A percentile compares a stretch with the other conserved stretches of the same genome.
Conservation (phyloP, 92 coral and sea anemone genomes). For the Zoanthus solanderi region DNA sequence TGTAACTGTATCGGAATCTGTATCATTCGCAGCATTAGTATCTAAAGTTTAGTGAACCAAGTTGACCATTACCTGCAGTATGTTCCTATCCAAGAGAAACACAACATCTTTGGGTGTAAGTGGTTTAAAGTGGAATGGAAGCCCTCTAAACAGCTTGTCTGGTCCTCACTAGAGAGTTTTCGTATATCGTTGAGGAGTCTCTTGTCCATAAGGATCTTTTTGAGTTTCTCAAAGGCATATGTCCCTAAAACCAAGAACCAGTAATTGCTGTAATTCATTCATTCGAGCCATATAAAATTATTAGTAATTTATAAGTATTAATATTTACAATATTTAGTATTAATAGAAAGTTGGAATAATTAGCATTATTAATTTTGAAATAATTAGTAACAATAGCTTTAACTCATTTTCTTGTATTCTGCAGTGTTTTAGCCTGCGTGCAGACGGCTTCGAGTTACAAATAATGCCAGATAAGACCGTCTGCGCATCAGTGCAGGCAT, state of each 20-base stretch:
- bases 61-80: not conserved
- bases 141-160: slow-evolving; percentile 14
- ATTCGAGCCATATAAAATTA: not conserved
- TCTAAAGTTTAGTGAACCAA: no score
- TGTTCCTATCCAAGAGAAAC: slow-evolving; percentile 15
- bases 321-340: not conserved
- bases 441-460: no score
- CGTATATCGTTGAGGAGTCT: slow-evolving; percentile 1
- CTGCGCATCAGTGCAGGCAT: no score
- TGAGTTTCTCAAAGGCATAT: not conserved
- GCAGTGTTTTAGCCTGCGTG: no score
- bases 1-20: not conserved
- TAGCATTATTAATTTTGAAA: not conserved
- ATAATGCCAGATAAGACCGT: no score
- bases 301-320: not conserved
- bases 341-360: not conserved
- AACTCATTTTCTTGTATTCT: no score
- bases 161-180: slow-evolving; percentile 2
- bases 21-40: not conserved
- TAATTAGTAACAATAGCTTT: not conserved
- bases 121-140: slow-evolving; percentile 10
- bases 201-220: not conserved
- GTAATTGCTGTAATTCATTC: not conserved
- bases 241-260: slow-evolving; percentile 6
- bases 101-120: slow-evolving; percentile 11